phyloP scores from a whole-genome alignment of 2,797 vertebrate genomes.

The Mus spretus region DNA sequence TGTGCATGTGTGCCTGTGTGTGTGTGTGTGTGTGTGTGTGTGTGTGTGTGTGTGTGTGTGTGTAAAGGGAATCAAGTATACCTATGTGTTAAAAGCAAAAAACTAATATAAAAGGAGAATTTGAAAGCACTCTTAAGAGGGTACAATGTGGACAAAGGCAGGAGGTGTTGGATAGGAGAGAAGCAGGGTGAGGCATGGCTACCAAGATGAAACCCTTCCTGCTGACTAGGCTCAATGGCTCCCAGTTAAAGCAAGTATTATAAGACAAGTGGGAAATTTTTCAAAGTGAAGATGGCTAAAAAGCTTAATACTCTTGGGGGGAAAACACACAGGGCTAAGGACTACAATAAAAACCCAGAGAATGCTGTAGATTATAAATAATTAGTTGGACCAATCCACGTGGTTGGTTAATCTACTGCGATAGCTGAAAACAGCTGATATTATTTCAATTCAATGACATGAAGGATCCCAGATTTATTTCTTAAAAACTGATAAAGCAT shows the following conservation, averaged over 20 bases:
- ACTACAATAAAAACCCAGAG: not conserved
- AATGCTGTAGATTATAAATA: not conserved
- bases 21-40: not conserved
- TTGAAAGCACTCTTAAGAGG: not conserved
- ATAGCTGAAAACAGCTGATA: not conserved
- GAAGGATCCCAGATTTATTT: not conserved
- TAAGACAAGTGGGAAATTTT: not conserved
- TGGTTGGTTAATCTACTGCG: not conserved
- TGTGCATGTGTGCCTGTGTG: not conserved
- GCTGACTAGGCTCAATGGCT: not conserved
- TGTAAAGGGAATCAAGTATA: not conserved
- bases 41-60: not conserved
- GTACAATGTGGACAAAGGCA: not conserved
- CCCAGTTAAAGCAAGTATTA: constrained; percentile 29
- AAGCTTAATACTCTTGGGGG: not conserved
- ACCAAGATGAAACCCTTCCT: not conserved
- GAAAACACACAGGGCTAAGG: not conserved
- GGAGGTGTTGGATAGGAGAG: not conserved
- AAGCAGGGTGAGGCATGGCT: not conserved
- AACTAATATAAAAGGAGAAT: not conserved
- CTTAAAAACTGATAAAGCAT: constrained; percentile 32
- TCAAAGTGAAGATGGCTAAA: not conserved
- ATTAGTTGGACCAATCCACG: not conserved
- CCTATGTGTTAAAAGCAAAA: not conserved
- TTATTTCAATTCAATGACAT: not conserved